These are phyloP conservation scores for Streptopelia turtur DNA, from an alignment of 2,797 vertebrate genomes.

Conservation along the genomic window DNA sequence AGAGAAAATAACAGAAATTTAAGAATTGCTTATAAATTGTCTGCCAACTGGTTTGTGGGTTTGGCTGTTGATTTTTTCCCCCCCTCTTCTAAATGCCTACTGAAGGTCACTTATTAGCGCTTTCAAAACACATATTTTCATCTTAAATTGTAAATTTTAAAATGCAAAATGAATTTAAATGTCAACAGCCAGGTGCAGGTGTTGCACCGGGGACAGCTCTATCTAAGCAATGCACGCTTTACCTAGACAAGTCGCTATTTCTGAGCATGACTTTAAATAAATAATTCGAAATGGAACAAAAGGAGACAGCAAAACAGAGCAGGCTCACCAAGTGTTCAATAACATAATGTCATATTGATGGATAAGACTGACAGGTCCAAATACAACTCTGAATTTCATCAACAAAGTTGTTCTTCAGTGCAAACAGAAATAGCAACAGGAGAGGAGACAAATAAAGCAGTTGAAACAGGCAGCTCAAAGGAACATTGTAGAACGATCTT, in stretches of 20 bases:
- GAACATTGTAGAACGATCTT: rapidly evolving
- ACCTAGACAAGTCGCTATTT: not conserved
- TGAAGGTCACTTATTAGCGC: not conserved
- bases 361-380: constrained; percentile 32
- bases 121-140: not conserved
- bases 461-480: not conserved
- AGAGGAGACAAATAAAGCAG: not conserved
- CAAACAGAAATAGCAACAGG: not conserved
- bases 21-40: not conserved
- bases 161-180: not conserved
- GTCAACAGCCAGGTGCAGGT: not conserved
- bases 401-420: not conserved
- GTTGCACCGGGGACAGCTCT: not conserved
- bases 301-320: not conserved
- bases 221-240: not conserved
- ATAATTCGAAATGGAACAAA: not conserved
- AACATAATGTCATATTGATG: not conserved
- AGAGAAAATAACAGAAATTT: not conserved
- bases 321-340: not conserved
- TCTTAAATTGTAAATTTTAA: not conserved
- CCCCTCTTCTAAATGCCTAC: not conserved
- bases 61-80: not conserved
- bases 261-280: not conserved
- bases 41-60: not conserved
- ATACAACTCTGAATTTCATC: not conserved